phyloP scores from a whole-genome alignment of 2,888 invertebrate species.

The Bellardia bayeri region DNA sequence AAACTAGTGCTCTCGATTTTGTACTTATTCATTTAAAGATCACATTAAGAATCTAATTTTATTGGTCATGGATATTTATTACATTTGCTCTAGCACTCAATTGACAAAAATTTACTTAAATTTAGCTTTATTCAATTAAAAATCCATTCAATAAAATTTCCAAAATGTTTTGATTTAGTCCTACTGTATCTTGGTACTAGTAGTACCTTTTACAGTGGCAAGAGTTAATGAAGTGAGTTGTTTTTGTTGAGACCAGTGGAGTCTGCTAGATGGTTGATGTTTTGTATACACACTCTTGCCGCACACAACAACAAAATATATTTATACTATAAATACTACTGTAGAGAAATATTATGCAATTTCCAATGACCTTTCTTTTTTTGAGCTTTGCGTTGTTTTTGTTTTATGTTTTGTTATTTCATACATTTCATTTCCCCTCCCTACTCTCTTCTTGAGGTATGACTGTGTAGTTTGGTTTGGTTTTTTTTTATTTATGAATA shows the following conservation, averaged over 20 bases:
- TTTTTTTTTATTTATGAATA: constrained; percentile 34
- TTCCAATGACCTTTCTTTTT: constrained; percentile 74
- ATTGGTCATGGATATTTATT: no score
- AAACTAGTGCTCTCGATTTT: no score
- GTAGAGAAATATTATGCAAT: constrained; percentile 69
- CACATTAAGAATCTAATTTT: no score
- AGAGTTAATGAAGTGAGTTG: constrained; percentile 31
- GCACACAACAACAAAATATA: background rate
- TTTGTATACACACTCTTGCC: constrained; percentile 9
- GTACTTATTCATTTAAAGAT: no score
- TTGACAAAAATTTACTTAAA: no score
- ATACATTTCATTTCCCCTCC: constrained; percentile 33
- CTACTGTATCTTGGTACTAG: constrained; percentile 8
- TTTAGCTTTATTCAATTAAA: no score
- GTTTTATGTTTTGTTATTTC: constrained; percentile 28
- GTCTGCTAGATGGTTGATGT: constrained; percentile 38
- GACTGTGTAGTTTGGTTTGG: constrained; percentile 18
- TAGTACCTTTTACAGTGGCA: constrained; percentile 33
- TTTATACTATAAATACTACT: constrained; percentile 11
- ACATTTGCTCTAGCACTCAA: no score
- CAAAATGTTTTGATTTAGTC: background rate
- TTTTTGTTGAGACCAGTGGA: constrained; percentile 10
- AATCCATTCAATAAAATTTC: background rate
- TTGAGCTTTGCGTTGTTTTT: constrained; percentile 25
- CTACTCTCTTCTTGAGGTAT: constrained; percentile 38